These are phyloP conservation scores for Corydoras maculifer DNA, from an alignment of 2,113 vertebrate species.

Conservation along the genomic window DNA sequence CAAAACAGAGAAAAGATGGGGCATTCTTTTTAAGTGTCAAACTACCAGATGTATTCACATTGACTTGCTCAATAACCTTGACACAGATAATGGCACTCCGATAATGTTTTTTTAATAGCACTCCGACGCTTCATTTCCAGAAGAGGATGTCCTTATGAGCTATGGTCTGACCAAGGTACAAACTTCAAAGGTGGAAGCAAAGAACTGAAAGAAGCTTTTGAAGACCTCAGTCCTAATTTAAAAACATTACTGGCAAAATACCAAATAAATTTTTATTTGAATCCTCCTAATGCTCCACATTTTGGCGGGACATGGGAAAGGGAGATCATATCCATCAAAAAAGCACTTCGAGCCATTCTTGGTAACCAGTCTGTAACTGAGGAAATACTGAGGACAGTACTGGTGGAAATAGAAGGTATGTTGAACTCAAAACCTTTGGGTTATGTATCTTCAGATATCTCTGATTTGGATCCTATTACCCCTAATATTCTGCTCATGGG, in stretches of 20 bases:
- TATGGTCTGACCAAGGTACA: neutral
- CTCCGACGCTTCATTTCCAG: neutral
- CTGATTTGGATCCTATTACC: neutral
- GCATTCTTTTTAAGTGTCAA: neutral
- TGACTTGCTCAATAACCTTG: neutral
- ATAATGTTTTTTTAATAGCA: neutral
- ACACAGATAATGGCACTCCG: neutral
- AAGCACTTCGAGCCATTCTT: neutral
- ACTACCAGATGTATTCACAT: neutral
- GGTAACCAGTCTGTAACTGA: neutral
- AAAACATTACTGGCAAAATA: neutral
- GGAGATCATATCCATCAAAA: neutral
- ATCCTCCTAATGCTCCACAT: neutral
- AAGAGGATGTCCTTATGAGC: neutral
- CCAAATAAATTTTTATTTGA: neutral
- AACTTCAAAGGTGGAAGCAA: conserved; percentile 7
- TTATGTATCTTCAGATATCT: conserved; percentile 5
- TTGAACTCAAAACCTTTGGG: neutral
- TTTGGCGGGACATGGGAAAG: neutral
- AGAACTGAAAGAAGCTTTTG: conserved; percentile 1
- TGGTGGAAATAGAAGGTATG: neutral
- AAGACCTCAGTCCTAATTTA: neutral
- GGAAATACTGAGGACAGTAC: neutral
- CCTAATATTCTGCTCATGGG: neutral
- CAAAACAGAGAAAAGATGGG: conserved; percentile 1